Conservation (phyloP, 2,888 invertebrate genomes). For the Achlya flavicornis region DNA sequence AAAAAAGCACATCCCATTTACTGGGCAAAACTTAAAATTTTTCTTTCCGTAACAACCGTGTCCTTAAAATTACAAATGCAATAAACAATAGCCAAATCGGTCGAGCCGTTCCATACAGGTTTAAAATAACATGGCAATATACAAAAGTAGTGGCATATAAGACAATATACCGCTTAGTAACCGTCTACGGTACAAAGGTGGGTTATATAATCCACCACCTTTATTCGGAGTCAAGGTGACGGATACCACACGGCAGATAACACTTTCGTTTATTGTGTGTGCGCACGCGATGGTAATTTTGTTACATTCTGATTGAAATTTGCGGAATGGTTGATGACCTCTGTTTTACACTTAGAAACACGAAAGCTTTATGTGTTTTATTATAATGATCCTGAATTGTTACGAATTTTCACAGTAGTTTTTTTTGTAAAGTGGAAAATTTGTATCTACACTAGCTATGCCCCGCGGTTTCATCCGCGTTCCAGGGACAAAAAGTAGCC, state of each 20-base stretch:
- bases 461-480: no score
- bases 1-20: no score
- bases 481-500: no score
- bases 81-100: no score
- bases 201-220: conserved; percentile 20
- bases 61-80: no score
- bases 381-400: no score
- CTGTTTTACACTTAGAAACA: not conserved
- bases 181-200: conserved; percentile 6
- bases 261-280: conserved; percentile 27
- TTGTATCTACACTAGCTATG: no score
- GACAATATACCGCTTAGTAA: not conserved
- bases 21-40: no score
- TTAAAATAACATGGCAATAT: not conserved
- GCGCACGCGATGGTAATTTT: conserved; percentile 34
- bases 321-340: conserved; percentile 16
- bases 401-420: no score
- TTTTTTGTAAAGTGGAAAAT: no score
- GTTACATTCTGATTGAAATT: conserved; percentile 18
- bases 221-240: conserved; percentile 35
- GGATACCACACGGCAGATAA: conserved; percentile 22
- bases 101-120: no score
- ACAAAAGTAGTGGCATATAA: not conserved
- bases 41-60: no score
- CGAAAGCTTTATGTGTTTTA: not conserved